Evolutionary conservation across 2,888 invertebrate species (phyloP), one percentile per base, ranked within the genome.

Genomic region (Lysandra bellargus): DNA sequence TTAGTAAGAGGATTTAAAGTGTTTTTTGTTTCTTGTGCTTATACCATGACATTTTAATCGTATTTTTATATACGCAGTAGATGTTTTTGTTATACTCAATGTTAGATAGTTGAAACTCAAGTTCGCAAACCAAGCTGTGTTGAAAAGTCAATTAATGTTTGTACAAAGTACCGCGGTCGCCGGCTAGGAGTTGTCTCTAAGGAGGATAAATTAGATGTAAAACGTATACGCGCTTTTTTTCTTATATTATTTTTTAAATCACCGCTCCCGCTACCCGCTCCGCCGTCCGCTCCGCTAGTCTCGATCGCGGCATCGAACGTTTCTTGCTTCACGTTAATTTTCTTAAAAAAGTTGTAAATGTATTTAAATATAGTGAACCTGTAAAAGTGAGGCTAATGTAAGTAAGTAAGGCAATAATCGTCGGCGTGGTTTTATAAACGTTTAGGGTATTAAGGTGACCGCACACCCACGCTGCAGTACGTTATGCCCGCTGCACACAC

Each of bases 261-360:
- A 9, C 14, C 64, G 30, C 30, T 30, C 30, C 23, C 75, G 75
- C 75, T 23, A 6, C 76, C 33, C 23, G 12, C 9, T 12, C 33
- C 57, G 76, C 76, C 53, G 44, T 37, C 49, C 76, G 17, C 76
- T 76, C 76, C 76, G 76, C 76, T 76, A 17, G 30, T 76, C 53
- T 53, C 76, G 23, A 17, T 76, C 53, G 40, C 75, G 57, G 75
- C 17, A 1, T 61, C 53, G 60, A 61, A 44, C 75, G 61, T 79
- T 79, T 79, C 79, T 79, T 79, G 79, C 74, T 79, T 79, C 79
- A 78, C 72, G 40, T 49, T 69, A 73, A 44, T 73, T 49, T 73
- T 72, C 53, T 37, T 40, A 72, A n/a, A 17, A 57, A 72, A n/a
- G 6, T 76, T 76, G 57, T 76, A 76, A 76, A 76, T 76, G 69